These are phyloP conservation scores for Sylvietta virens DNA, from an alignment of 2,113 vertebrate genomes.

Conservation along the genomic window DNA sequence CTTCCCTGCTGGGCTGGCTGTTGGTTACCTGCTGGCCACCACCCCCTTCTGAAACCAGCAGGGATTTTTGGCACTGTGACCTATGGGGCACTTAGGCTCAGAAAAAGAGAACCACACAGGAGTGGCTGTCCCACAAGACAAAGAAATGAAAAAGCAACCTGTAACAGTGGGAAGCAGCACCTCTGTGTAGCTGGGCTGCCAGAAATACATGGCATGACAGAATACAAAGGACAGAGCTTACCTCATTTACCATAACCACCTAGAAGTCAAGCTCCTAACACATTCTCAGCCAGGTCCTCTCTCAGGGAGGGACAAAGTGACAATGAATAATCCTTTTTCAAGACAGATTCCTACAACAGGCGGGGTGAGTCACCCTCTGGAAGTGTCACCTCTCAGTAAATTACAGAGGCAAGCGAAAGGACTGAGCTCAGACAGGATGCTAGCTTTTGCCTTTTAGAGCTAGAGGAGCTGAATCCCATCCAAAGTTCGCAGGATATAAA, in stretches of 20 bases:
- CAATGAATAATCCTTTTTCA: slow-evolving; percentile 4
- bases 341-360: background rate
- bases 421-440: slow-evolving; percentile 9
- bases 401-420: background rate
- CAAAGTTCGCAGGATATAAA: background rate
- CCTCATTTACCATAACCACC: background rate
- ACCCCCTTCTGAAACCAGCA: background rate
- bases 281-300: background rate
- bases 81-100: background rate
- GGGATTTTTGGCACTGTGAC: background rate
- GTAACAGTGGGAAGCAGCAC: background rate
- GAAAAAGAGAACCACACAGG: background rate
- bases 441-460: background rate
- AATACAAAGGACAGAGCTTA: background rate
- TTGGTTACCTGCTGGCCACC: background rate
- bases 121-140: background rate
- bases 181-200: background rate
- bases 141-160: background rate
- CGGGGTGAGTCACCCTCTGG: background rate
- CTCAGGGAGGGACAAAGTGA: background rate
- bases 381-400: slow-evolving; percentile 10
- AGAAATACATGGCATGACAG: background rate
- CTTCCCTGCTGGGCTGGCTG: background rate
- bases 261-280: background rate
- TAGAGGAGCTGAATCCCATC: background rate